Conservation (phyloP, 2,797 vertebrate species). For the Gymnopithys bicolor region DNA sequence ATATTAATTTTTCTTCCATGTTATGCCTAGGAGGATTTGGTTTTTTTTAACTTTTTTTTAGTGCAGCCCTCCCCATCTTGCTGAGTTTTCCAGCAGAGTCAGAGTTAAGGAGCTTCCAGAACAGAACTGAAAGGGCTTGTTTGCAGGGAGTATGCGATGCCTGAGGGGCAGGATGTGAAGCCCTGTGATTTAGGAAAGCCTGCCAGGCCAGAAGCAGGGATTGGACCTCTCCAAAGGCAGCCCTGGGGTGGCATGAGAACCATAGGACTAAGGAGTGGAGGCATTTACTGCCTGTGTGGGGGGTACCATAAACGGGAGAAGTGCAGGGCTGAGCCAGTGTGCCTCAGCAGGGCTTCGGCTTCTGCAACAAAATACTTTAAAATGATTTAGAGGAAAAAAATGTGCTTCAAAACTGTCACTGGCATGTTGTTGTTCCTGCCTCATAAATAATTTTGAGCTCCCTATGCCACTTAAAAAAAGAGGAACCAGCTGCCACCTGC, state of each 20-base stretch:
- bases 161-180: conserved; percentile 13
- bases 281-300: neutral
- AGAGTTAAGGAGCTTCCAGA: conserved; percentile 7
- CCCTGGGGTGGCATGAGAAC: neutral
- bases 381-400: conserved; percentile 16
- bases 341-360: conserved; percentile 40
- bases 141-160: neutral
- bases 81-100: neutral
- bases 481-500: neutral
- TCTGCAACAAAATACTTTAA: conserved; percentile 21
- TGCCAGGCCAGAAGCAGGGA: conserved; percentile 34
- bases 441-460: neutral
- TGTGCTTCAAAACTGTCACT: neutral
- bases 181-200: neutral
- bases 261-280: neutral
- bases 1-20: conserved; percentile 42
- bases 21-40: conserved; percentile 13
- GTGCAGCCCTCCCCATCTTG: neutral
- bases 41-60: neutral
- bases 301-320: conserved; percentile 53
- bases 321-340: neutral
- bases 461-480: neutral
- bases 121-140: neutral
- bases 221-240: neutral
- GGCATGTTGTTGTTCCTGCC: neutral